Conservation (phyloP, 2,797 vertebrate genomes). For the Xiphophorus birchmanni region DNA sequence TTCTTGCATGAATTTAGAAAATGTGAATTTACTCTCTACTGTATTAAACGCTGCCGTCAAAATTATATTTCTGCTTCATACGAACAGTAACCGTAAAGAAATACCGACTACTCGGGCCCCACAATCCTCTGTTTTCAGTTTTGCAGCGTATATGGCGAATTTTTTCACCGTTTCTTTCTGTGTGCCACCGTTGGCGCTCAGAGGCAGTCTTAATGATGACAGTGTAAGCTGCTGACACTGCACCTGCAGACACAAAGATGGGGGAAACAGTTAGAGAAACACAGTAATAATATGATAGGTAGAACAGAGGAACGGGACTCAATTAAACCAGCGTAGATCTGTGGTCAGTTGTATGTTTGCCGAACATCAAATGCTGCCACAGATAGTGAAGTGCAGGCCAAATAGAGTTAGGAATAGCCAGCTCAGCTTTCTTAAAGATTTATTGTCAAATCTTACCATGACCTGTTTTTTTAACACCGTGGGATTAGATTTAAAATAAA, state of each 20-base stretch:
- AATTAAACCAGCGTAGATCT: not conserved
- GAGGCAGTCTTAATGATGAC: conserved; percentile 50
- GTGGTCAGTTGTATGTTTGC: not conserved
- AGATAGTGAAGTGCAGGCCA: not conserved
- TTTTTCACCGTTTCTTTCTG: conserved; percentile 3
- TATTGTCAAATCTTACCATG: not conserved
- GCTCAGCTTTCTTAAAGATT: not conserved
- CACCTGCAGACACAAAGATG: conserved; percentile 45
- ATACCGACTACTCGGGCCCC: not conserved
- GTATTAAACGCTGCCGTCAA: not conserved
- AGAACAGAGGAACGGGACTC: not conserved
- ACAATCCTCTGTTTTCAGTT: conserved; percentile 3
- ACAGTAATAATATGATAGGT: not conserved
- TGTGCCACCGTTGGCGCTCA: conserved; percentile 18
- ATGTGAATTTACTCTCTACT: not conserved
- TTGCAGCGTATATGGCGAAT: not conserved
- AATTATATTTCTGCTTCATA: not conserved
- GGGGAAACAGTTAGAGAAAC: conserved; percentile 21
- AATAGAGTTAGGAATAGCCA: not conserved
- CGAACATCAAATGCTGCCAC: not conserved
- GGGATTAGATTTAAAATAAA: not conserved
- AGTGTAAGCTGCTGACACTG: conserved; percentile 52
- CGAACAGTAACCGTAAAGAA: not conserved
- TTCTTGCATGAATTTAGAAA: not conserved
- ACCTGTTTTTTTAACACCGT: not conserved